Percentiles rank a stretch among this genome's conserved stretches.
These are phyloP conservation scores for Mastomys natalensis DNA, from an alignment of 2,113 vertebrate species.

Conservation along the genomic window DNA sequence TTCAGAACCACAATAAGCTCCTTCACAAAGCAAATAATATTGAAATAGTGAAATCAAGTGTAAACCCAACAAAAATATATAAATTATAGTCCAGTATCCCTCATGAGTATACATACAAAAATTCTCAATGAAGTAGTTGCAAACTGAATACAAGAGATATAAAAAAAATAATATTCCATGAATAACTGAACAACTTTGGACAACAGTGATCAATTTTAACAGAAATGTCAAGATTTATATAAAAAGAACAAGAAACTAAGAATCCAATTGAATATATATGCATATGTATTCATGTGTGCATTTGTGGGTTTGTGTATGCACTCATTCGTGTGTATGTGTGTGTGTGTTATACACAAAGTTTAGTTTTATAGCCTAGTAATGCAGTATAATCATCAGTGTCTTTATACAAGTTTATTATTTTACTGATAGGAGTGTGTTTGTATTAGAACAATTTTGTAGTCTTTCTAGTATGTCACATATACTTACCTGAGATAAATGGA, in stretches of 20 bases:
- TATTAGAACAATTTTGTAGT: background rate
- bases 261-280: background rate
- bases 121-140: too few relatives aligned
- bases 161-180: too few relatives aligned
- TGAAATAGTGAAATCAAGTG: too few relatives aligned
- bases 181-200: too few relatives aligned
- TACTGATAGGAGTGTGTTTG: background rate
- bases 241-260: background rate
- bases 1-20: too few relatives aligned
- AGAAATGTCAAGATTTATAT: conserved; percentile 11
- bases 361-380: conserved; percentile 32
- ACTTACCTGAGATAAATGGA: background rate
- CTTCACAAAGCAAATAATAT: too few relatives aligned
- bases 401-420: background rate
- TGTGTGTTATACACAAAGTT: background rate
- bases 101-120: too few relatives aligned
- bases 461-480: background rate
- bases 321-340: background rate
- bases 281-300: background rate
- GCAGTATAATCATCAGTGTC: background rate
- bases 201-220: background rate
- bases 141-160: too few relatives aligned
- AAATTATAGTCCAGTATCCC: too few relatives aligned
- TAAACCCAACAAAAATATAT: too few relatives aligned
- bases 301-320: background rate